Conservation (phyloP, 1,140 invertebrate species). For the Drosophila teissieri region DNA sequence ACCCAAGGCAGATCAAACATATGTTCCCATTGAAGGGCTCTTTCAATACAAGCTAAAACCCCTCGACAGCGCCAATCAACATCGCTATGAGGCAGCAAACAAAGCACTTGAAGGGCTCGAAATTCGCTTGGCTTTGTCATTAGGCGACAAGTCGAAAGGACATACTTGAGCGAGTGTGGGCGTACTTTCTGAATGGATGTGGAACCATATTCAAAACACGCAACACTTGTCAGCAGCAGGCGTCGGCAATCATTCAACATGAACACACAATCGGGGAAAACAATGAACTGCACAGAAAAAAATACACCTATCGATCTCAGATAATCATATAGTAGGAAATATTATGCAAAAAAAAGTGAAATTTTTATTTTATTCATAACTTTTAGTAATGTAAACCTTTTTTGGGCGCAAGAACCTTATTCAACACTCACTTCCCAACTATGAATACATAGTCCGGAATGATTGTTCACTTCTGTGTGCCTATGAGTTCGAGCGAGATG, state of each 20-base stretch:
- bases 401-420: too few species aligned
- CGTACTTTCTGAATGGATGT: constrained; percentile 20
- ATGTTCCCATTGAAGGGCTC: constrained; percentile 38
- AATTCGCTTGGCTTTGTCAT: constrained; percentile 66
- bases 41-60: constrained; percentile 13
- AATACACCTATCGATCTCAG: too few species aligned
- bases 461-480: not conserved
- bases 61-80: constrained; percentile 46
- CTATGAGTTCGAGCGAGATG: not conserved
- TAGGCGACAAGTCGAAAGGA: constrained; percentile 47
- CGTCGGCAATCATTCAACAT: constrained; percentile 69
- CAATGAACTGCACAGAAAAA: constrained; percentile 36
- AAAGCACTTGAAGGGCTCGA: constrained; percentile 55
- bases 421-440: not conserved
- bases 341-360: not conserved
- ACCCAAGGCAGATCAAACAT: constrained; percentile 33
- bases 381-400: too few species aligned
- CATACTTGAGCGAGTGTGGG: constrained; percentile 28
- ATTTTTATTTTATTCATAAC: too few species aligned
- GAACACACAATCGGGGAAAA: constrained; percentile 23
- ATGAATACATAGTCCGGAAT: not conserved
- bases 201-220: constrained; percentile 75
- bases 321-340: too few species aligned
- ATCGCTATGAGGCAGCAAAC: constrained; percentile 37
- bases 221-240: constrained; percentile 80